phyloP scores from a whole-genome alignment of 1,140 invertebrate species.

The Proales similis region DNA sequence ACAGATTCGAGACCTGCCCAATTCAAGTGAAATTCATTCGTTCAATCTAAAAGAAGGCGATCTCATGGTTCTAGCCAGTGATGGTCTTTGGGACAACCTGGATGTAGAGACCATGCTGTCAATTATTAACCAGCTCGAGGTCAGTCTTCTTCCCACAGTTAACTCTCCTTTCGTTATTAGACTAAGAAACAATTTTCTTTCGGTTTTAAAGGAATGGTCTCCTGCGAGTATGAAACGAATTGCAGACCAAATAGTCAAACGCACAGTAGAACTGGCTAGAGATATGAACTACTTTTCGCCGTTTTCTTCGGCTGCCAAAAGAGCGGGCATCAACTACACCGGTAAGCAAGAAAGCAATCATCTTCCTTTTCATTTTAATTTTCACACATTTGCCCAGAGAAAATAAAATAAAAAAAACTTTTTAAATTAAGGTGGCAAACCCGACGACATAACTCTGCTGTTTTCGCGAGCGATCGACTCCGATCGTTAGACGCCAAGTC shows the following conservation, averaged over 20 bases:
- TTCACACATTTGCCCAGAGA: neutral
- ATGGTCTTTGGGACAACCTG: constrained; percentile 96
- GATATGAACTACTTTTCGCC: constrained; percentile 89
- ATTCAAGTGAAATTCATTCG: constrained; percentile 78
- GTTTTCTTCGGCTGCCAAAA: constrained; percentile 79
- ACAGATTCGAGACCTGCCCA: constrained; percentile 58
- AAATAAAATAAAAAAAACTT: constrained; percentile 10
- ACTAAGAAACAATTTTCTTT: constrained; percentile 5
- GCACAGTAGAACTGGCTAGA: constrained; percentile 82
- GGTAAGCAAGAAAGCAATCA: constrained; percentile 58
- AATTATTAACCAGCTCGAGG: constrained; percentile 63
- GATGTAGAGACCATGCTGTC: constrained; percentile 76
- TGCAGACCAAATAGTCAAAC: constrained; percentile 85
- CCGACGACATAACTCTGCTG: constrained; percentile 92
- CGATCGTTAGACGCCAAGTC: too few relatives aligned
- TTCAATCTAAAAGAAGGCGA: constrained; percentile 87
- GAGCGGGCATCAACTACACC: constrained; percentile 82
- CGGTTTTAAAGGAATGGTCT: constrained; percentile 46
- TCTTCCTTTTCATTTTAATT: neutral
- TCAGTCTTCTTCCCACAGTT: constrained; percentile 39
- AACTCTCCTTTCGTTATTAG: neutral
- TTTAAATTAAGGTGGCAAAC: constrained; percentile 74
- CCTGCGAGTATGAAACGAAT: constrained; percentile 66
- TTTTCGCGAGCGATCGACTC: constrained; percentile 59
- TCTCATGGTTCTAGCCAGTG: constrained; percentile 86